Percentiles rank a stretch among this genome's conserved stretches.
phyloP scores from a whole-genome alignment of 2,113 vertebrate genomes.

The Anolis carolinensis region DNA sequence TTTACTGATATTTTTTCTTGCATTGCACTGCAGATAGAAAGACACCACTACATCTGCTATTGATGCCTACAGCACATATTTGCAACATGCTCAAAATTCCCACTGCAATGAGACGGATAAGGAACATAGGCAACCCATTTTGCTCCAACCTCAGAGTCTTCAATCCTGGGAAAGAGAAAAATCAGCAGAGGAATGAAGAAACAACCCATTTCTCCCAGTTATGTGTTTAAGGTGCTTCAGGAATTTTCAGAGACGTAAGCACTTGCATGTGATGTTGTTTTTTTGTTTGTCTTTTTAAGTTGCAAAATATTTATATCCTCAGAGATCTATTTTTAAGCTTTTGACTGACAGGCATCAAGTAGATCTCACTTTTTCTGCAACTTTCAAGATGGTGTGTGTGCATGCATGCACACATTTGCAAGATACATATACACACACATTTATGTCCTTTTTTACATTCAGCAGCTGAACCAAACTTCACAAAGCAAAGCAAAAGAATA shows the following conservation, averaged over 20 bases:
- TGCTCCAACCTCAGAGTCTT: constrained; percentile 1
- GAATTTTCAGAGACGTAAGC: constrained; percentile 63
- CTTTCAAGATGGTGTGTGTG: not conserved
- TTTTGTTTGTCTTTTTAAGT: constrained; percentile 7
- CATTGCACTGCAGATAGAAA: not conserved
- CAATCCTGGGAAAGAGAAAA: constrained; percentile 6
- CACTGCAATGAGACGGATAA: fast-evolving
- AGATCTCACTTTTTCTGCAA: constrained; percentile 50
- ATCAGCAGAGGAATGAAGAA: constrained; percentile 36
- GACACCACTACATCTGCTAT: not conserved
- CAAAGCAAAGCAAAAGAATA: constrained; percentile 76
- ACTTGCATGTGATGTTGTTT: constrained; percentile 70
- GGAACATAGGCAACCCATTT: not conserved
- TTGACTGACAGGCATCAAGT: constrained; percentile 73
- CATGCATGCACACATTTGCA: constrained; percentile 20
- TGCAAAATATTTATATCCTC: constrained; percentile 56
- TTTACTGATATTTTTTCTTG: not conserved
- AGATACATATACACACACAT: constrained; percentile 26
- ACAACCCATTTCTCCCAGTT: constrained; percentile 49
- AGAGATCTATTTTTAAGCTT: constrained; percentile 68
- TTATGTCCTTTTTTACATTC: constrained; percentile 43
- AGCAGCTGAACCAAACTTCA: constrained; percentile 81
- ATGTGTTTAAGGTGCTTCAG: constrained; percentile 16
- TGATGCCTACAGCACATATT: not conserved
- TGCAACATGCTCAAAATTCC: constrained; percentile 32